Percentiles rank a stretch among this genome's conserved stretches.
Conservation (phyloP, 2,113 vertebrate species). For the Acanthochromis polyacanthus region DNA sequence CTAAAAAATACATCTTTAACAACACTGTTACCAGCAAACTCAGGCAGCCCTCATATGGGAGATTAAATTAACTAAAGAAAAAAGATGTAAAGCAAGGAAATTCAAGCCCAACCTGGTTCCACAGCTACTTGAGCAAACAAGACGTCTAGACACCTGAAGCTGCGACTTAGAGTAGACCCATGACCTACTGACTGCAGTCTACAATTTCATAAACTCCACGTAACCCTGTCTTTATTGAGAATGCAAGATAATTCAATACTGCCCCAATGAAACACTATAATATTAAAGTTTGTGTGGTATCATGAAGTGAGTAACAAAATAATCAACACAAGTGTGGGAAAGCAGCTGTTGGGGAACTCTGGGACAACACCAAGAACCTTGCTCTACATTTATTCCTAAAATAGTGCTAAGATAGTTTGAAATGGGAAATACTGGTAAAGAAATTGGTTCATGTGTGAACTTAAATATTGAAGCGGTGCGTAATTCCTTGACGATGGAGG, state of each 20-base stretch:
- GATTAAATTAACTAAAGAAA: neutral
- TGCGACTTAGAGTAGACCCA: conserved; percentile 6
- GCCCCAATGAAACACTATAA: neutral
- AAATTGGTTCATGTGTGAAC: conserved; percentile 27
- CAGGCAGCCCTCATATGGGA: too few species aligned
- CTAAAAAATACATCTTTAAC: too few species aligned
- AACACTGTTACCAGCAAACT: too few species aligned
- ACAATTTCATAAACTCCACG: conserved; percentile 26
- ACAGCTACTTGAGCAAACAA: conserved; percentile 28
- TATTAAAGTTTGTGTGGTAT: conserved; percentile 3
- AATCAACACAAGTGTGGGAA: neutral
- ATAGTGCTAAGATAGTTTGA: conserved; percentile 4
- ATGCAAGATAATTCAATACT: conserved; percentile 5
- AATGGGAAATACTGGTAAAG: neutral
- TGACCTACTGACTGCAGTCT: conserved; percentile 33
- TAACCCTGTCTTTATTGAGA: conserved; percentile 1
- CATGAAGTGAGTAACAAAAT: neutral
- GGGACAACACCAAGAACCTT: neutral
- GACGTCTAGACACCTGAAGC: neutral
- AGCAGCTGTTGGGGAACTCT: conserved; percentile 2
- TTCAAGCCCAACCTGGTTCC: conserved; percentile 13
- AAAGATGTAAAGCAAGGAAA: conserved; percentile 22
- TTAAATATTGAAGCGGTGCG: conserved; percentile 39
- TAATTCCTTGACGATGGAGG: conserved; percentile 27
- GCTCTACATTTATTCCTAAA: neutral